Percentiles rank a stretch among this genome's conserved stretches.
Evolutionary conservation across 2,113 vertebrate genomes (phyloP).

Genomic region (Alethe castanea): DNA sequence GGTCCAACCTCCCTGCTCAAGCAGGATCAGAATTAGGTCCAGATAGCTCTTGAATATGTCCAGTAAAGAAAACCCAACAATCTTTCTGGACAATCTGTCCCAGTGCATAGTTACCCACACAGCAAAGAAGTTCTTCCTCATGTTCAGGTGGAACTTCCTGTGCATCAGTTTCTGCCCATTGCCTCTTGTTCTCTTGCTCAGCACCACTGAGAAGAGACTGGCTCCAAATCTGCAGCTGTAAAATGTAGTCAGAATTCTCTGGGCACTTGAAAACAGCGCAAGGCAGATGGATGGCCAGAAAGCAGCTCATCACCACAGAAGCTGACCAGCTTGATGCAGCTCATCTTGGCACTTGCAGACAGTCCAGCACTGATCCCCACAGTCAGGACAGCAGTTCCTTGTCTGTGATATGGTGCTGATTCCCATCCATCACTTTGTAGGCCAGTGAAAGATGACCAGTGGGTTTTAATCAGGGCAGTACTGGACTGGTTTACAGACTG

Average conservation of each 20-base stretch:
- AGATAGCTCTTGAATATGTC: background rate
- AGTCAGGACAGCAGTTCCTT: background rate
- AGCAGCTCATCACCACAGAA: background rate
- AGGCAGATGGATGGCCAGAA: background rate
- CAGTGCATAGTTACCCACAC: too few relatives aligned
- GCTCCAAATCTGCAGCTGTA: background rate
- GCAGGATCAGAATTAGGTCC: background rate
- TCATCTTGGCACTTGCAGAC: background rate
- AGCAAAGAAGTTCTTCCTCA: background rate
- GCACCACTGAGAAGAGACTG: background rate
- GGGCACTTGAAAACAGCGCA: background rate
- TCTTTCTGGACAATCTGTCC: background rate
- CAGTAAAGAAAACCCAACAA: background rate
- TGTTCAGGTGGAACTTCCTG: background rate
- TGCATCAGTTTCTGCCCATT: background rate
- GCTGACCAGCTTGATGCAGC: background rate
- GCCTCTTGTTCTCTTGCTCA: background rate
- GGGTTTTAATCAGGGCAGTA: background rate
- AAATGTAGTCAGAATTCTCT: background rate
- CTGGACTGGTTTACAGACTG: background rate
- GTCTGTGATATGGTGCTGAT: background rate
- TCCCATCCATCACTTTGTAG: background rate
- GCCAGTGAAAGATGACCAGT: background rate
- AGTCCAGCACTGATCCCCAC: background rate
- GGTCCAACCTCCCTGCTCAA: background rate